These are phyloP conservation scores for Nymphalis io DNA, from an alignment of 1,140 invertebrate species.

Conservation along the genomic window DNA sequence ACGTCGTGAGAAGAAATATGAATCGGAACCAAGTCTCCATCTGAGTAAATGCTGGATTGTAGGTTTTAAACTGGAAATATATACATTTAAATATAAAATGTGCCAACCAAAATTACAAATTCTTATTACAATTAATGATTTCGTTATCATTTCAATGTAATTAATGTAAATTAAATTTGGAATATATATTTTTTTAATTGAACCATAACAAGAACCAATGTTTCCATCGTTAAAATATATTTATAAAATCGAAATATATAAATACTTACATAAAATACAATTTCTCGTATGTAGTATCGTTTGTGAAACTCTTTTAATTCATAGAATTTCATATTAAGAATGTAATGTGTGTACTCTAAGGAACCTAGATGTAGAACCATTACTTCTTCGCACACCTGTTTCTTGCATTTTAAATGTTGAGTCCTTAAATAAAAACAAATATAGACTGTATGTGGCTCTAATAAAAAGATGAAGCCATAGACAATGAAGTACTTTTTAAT, in stretches of 20 bases:
- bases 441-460: background rate
- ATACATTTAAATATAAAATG: background rate
- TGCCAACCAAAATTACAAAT: too few species aligned
- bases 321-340: slow-evolving; percentile 91
- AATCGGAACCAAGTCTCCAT: slow-evolving; percentile 98
- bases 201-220: too few species aligned
- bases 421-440: slow-evolving; percentile 81
- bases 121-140: too few species aligned
- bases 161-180: too few species aligned
- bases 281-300: slow-evolving; percentile 90
- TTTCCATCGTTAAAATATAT: too few species aligned
- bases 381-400: slow-evolving; percentile 92
- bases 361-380: slow-evolving; percentile 95
- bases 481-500: too few species aligned
- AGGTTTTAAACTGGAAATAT: slow-evolving; percentile 94
- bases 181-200: too few species aligned
- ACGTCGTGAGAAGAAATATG: slow-evolving; percentile 93
- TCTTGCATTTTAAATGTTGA: slow-evolving; percentile 89
- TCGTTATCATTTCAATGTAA: too few species aligned
- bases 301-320: slow-evolving; percentile 92
- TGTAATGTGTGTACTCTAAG: slow-evolving; percentile 93
- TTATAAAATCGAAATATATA: slow-evolving; percentile 3
- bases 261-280: slow-evolving; percentile 94
- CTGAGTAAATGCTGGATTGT: slow-evolving; percentile 97
- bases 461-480: too few species aligned